Percentiles rank a stretch among this genome's conserved stretches.
Evolutionary conservation across 2,113 vertebrate species (phyloP).

Genomic region (Corapipo altera): DNA sequence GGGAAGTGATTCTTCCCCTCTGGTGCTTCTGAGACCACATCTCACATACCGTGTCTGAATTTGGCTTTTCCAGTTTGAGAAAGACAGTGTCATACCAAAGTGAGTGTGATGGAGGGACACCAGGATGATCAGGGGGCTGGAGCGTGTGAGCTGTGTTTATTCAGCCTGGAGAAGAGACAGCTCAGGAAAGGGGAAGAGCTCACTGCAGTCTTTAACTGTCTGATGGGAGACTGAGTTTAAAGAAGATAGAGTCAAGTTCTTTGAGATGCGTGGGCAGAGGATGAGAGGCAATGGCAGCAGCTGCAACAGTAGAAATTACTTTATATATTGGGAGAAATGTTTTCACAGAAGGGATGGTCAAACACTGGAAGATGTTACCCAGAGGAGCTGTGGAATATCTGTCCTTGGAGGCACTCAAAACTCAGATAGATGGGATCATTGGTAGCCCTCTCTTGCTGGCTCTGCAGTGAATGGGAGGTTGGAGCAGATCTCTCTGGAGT

Average conservation of each 20-base stretch:
- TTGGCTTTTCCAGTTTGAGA: background rate
- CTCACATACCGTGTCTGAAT: background rate
- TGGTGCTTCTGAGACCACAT: background rate
- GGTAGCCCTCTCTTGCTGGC: background rate
- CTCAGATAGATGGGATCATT: background rate
- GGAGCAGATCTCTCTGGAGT: background rate
- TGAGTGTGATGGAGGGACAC: background rate
- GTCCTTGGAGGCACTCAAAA: background rate
- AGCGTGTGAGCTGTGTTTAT: background rate
- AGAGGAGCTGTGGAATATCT: background rate
- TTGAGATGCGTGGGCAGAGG: background rate
- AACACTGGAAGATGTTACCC: background rate
- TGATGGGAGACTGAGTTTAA: background rate
- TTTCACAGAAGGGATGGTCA: fast-evolving
- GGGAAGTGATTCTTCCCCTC: constrained; percentile 1
- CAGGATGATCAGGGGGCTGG: background rate
- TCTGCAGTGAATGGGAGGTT: background rate
- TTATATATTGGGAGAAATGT: background rate
- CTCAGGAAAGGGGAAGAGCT: background rate
- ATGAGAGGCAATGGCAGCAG: background rate
- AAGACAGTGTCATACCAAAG: background rate
- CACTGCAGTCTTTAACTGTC: background rate
- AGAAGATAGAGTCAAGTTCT: background rate
- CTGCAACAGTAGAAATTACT: background rate
- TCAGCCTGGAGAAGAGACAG: background rate